Conservation (phyloP, 2,797 vertebrate species). For the Sylvia borin region DNA sequence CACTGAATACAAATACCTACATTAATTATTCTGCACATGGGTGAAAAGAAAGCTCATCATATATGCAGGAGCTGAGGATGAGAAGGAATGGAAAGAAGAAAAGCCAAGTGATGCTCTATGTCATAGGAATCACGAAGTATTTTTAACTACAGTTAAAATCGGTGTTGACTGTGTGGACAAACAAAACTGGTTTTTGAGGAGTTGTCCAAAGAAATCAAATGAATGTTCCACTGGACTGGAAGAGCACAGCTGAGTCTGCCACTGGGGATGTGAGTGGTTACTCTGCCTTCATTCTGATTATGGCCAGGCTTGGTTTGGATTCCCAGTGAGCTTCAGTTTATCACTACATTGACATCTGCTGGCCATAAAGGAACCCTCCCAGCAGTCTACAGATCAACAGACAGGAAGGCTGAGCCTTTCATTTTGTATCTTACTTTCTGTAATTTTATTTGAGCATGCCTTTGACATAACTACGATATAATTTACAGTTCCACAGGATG, state of each 20-base stretch:
- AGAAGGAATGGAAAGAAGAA: background rate
- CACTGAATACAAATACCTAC: background rate
- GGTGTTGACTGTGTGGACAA: background rate
- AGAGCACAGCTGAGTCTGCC: background rate
- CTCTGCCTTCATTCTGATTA: background rate
- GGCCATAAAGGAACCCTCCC: background rate
- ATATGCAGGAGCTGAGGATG: background rate
- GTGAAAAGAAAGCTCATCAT: background rate
- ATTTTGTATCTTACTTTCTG: background rate
- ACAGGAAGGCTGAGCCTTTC: background rate
- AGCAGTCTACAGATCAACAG: background rate
- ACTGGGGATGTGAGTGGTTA: rapidly evolving
- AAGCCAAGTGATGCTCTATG: background rate
- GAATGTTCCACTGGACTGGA: background rate
- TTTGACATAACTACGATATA: background rate
- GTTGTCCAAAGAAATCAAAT: background rate
- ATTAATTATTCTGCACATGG: background rate
- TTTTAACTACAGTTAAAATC: background rate
- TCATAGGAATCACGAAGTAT: background rate
- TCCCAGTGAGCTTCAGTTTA: background rate
- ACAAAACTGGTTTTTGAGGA: background rate
- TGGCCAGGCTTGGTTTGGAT: background rate
- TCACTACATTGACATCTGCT: conserved; percentile 29
- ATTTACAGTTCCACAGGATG: background rate
- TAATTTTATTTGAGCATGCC: background rate